A percentile compares a stretch with the other conserved stretches of the same genome.
Evolutionary conservation across 2,113 vertebrate genomes (phyloP).

Genomic region (Dromaius novaehollandiae): DNA sequence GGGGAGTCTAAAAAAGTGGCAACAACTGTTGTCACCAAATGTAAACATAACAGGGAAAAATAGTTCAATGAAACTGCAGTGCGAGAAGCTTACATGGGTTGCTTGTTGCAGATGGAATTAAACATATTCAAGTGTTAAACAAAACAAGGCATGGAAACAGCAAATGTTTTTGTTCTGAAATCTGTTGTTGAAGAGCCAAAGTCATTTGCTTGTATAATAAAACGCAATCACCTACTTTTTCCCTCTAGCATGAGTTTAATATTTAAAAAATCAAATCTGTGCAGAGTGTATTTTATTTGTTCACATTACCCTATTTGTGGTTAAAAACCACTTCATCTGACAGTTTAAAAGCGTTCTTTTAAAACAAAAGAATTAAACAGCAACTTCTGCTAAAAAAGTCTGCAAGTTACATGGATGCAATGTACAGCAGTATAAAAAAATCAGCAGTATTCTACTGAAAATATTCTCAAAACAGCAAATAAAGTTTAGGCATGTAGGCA

Average conservation of each 20-base stretch:
- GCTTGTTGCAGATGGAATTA: background rate
- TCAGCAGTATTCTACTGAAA: slow-evolving; percentile 44
- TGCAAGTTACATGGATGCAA: slow-evolving; percentile 47
- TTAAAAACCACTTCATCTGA: slow-evolving; percentile 74
- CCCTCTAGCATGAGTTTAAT: slow-evolving; percentile 46
- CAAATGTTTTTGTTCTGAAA: background rate
- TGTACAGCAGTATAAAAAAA: slow-evolving; percentile 64
- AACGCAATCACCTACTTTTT: background rate
- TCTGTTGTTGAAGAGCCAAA: background rate
- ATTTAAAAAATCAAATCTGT: slow-evolving; percentile 49
- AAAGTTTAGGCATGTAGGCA: slow-evolving; percentile 40
- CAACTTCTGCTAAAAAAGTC: slow-evolving; percentile 68
- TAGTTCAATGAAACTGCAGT: rapidly evolving
- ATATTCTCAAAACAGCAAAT: slow-evolving; percentile 48
- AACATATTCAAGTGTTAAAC: background rate
- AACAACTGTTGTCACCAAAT: background rate
- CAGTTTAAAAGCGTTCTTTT: slow-evolving; percentile 76
- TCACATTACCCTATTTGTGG: slow-evolving; percentile 75
- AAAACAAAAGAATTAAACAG: slow-evolving; percentile 74
- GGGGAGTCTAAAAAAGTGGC: background rate
- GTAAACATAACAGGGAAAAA: background rate
- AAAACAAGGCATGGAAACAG: background rate
- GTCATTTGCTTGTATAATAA: background rate
- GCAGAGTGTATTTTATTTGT: slow-evolving; percentile 76
- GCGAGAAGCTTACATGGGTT: background rate